Evolutionary conservation across 1,140 invertebrate species (phyloP), one percentile per base, ranked within the genome.

Genomic region (Drosophila yakuba): DNA sequence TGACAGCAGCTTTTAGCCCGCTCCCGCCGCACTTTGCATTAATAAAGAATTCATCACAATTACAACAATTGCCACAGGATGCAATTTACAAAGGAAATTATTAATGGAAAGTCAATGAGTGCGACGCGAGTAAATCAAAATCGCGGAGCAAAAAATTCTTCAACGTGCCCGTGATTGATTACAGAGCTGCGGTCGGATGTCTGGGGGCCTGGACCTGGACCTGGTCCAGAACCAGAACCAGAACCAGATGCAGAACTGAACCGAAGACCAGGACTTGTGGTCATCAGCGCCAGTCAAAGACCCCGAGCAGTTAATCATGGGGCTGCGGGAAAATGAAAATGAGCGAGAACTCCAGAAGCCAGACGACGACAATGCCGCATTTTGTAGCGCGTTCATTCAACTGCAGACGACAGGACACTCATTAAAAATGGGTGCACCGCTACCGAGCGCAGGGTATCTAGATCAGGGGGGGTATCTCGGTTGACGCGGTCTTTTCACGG

Each of bases 61-160:
- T 90, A 91, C 86, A 91, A 91, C 82, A 73, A 82, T 80, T 90
- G 86, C 86, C 86, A 83, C 75, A 88, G 84, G 84, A 88, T 89
- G 86, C 86, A 90, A 83, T 81, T 81, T 80, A 73, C 74, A 90
- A 83, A 78, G 88, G 73, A 91, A 91, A 78, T 90, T 90, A 90
- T 90, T 90, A 91, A 90, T 90, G 88, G 82, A 82, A 88, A 90
- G 74, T 91, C 88, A 90, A 90, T 90, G 88, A 85, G 77, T 72
- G 58, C 52, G 73, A 54, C 63, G 63, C 43, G 59, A 71, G 67
- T 71, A 71, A 71, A 71, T 71, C 68, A 58, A 71, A 71, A 58
- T 57, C 68, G 51, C 14, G 25, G 44, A 63, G 36, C 23, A 77
- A 74, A 77, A 90, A 80, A 83, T 86, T 82, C 82, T 80, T 72